Evolutionary conservation across 2,113 vertebrate species (phyloP), one percentile per base, ranked within the genome.

Genomic region (Felis chaus): DNA sequence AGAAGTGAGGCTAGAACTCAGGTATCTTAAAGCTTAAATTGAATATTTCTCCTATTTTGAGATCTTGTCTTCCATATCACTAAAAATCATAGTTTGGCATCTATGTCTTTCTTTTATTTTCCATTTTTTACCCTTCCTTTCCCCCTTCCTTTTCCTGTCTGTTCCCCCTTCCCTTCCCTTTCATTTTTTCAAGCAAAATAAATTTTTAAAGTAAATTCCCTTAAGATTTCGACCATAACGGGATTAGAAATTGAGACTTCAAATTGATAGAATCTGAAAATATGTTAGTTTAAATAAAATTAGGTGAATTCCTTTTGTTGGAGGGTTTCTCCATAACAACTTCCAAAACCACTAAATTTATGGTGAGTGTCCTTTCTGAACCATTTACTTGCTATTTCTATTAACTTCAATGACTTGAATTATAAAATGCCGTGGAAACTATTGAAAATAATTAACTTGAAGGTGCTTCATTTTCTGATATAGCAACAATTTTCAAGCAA

Each of bases 331-430:
- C 61, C 5, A 85, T 18, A 94, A 25, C 39, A 95, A 68, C 48
- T 90, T 95, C 18, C 55, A 93, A 95, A 91, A 25, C 6, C 39
- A 96, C 8, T 85, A 36, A 90, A 74, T 90, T 97, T 98, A 95
- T 89, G n/a, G 92, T 29, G 41, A 85, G 53, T 48, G 80, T 85
- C 78, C 21, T 48, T 95, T 98, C 50, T 95, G 90, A 98, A 92
- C 9, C 45, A 0, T 92, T 96, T 11, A 0, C 14, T 97, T 98
- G 79, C 66, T 39, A 73, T 97, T 98, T 96, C 95, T 97, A 96
- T 96, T 97, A 97, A 97, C 92, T 95, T 95, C 83, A 97, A 78
- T 97, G 95, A 95, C 74, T 97, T 97, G 94, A 95, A 94, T 97
- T 97, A 97, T 94, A 98, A 97, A 96, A 96, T 84, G 57, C n/a